Percentiles rank a stretch among this genome's conserved stretches.
Conservation (phyloP, 2,888 invertebrate species). For the Athrips mouffetella region DNA sequence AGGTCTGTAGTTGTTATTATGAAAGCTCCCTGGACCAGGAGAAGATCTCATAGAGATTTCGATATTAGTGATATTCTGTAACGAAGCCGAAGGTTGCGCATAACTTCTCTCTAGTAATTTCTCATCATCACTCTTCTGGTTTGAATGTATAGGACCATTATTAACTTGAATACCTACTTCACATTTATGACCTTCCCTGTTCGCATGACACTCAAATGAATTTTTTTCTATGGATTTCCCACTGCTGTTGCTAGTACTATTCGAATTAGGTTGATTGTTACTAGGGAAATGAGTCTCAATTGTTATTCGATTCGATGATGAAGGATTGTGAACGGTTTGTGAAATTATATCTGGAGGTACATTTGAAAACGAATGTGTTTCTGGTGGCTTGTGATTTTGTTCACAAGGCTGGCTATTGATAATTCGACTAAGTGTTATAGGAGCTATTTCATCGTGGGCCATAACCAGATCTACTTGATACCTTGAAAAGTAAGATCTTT, state of each 20-base stretch:
- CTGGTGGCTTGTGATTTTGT: conserved; percentile 38
- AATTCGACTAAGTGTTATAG: conserved; percentile 68
- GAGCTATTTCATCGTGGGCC: conserved; percentile 81
- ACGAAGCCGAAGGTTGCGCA: conserved; percentile 56
- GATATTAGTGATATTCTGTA: conserved; percentile 73
- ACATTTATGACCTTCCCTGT: conserved; percentile 40
- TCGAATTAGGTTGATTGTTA: conserved; percentile 48
- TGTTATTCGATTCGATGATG: conserved; percentile 60
- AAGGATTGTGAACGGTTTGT: conserved; percentile 64
- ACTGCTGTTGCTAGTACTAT: conserved; percentile 35
- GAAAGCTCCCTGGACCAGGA: conserved; percentile 45
- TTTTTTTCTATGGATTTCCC: conserved; percentile 34
- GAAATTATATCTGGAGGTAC: conserved; percentile 72
- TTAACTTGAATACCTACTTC: conserved; percentile 57
- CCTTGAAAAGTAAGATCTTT: conserved; percentile 58
- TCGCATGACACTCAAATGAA: neutral
- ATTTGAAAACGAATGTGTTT: conserved; percentile 38
- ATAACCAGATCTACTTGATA: conserved; percentile 80
- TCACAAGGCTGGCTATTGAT: conserved; percentile 58
- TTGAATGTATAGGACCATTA: conserved; percentile 48
- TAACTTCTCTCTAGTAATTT: conserved; percentile 66
- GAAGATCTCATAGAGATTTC: conserved; percentile 67
- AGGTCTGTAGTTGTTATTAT: conserved; percentile 62
- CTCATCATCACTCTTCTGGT: conserved; percentile 74
- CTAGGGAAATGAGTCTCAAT: conserved; percentile 71